These are phyloP conservation scores for Linyphia triangularis DNA, from an alignment of 2,888 invertebrate species.

Conservation along the genomic window DNA sequence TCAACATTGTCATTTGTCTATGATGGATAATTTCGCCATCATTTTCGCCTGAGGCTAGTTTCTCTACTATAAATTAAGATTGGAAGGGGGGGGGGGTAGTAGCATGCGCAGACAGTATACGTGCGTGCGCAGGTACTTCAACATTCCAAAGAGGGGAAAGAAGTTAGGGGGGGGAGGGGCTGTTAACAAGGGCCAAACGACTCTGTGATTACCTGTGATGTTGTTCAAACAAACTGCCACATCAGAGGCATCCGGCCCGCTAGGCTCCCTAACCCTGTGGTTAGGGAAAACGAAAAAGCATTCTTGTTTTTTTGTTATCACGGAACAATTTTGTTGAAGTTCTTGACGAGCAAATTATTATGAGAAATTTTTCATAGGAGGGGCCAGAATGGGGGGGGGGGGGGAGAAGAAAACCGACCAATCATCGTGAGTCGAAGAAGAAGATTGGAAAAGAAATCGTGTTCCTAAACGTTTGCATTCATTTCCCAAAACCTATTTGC, in stretches of 20 bases:
- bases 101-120: background rate
- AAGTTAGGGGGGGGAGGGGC: background rate
- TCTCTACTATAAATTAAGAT: conserved; percentile 66
- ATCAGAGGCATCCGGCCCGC: conserved; percentile 69
- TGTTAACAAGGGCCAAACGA: conserved; percentile 69
- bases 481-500: background rate
- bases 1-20: conserved; percentile 73
- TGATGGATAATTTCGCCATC: conserved; percentile 65
- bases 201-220: conserved; percentile 72
- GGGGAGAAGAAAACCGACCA: background rate
- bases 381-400: background rate
- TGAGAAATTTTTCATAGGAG: background rate
- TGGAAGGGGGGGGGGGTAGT: background rate
- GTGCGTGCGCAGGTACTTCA: conserved; percentile 43
- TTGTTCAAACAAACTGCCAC: conserved; percentile 74
- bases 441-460: background rate
- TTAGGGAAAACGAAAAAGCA: conserved; percentile 2
- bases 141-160: conserved; percentile 49
- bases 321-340: background rate
- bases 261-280: conserved; percentile 14
- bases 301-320: background rate
- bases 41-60: background rate
- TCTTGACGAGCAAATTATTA: conserved; percentile 31
- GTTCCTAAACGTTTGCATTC: background rate
- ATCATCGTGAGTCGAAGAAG: no score